Base-by-base conservation (phyloP, 2,888 invertebrate species). In the Sinohyriopsis cumingii region DNA sequence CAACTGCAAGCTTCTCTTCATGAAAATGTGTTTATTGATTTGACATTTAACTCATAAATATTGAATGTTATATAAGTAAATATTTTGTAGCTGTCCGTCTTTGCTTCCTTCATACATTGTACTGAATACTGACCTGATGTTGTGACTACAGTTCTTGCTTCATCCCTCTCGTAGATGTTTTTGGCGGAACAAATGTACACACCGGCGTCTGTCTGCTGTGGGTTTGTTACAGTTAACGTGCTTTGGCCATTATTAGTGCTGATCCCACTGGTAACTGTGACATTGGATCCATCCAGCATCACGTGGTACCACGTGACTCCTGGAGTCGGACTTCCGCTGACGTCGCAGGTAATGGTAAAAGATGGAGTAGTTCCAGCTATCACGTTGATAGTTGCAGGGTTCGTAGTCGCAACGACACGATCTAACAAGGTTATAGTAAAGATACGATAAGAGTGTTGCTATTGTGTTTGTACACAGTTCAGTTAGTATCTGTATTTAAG, bases 251-350 rank as follows among this genome's bases (percentile, higher is more conserved):
- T 59, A 22, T 53, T 55, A 55, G 54, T 65, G 22, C 65, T 69
- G 22, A 22, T 45, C 20, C 28, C 53, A 12, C 6, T 56, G 57
- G 24, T 60, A 77, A 75, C 70, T 55, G 73, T 63, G 20, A 70
- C 71, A 45, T 45, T 60, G 20, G 59, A 59, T 45, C 73, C 73
- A 53, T 77, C 75, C 12, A 64, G 55, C 24, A 69, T 45, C 6
- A 54, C 54, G 53, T 75, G 75, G 28, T 67, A 54, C 77, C 77
- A 77, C 19, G 72, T 70, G 63, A 77, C 72, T 6, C 24, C 28
- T 1, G 77, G 77, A 6, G 68, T 20, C 15, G 77, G 77, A 62
- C 28, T 63, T 25, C 77, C 77, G 63, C 65, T 75, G 68, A 75
- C 73, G 59, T 68, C 72, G 68, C 77, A 77, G 9, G 57, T 55